Evolutionary conservation across 2,797 vertebrate species (phyloP).

Genomic region (Paramormyrops hopkinsi): DNA sequence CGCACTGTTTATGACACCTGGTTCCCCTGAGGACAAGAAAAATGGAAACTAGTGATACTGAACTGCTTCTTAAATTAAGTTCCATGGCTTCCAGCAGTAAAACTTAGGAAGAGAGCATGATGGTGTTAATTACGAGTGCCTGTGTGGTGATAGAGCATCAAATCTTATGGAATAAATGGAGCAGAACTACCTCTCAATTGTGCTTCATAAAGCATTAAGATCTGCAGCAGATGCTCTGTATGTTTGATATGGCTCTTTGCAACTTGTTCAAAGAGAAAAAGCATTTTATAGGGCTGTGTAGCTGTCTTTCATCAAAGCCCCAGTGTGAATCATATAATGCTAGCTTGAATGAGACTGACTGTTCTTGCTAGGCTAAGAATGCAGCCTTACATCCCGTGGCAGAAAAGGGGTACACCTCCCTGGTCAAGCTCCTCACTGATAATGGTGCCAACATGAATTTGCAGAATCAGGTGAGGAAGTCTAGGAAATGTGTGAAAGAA

Average conservation of each 20-base stretch:
- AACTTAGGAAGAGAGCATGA: background rate
- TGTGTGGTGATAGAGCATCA: background rate
- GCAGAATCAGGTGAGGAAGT: constrained; percentile 63
- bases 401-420: constrained; percentile 60
- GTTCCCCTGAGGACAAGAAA: background rate
- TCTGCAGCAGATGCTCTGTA: background rate
- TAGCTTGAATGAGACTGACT: background rate
- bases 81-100: background rate
- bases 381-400: constrained; percentile 66
- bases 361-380: constrained; percentile 52
- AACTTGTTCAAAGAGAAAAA: background rate
- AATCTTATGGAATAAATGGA: background rate
- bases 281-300: background rate
- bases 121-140: background rate
- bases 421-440: constrained; percentile 69
- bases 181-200: background rate
- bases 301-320: background rate
- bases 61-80: background rate
- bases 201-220: background rate
- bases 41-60: background rate
- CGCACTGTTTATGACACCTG: background rate
- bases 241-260: background rate
- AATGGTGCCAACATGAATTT: constrained; percentile 57
- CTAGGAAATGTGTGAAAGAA: background rate
- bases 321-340: background rate